Evolutionary conservation across 2,113 vertebrate genomes (phyloP).

Genomic region (Ammospiza caudacuta): DNA sequence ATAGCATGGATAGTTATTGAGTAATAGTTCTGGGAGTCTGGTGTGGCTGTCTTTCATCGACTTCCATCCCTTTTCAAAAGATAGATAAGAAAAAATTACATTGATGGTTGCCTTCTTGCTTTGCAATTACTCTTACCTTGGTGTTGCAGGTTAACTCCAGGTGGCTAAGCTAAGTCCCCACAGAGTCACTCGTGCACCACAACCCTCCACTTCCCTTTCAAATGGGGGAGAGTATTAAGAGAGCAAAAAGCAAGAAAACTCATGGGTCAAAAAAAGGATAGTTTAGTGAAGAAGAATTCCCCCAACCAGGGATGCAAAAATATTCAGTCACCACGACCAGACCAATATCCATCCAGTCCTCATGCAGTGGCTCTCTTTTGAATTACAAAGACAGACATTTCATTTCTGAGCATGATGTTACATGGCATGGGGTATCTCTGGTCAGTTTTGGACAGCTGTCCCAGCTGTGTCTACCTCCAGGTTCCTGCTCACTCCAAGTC

Average conservation of each 20-base stretch:
- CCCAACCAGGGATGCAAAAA: rapidly evolving
- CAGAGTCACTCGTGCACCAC: rapidly evolving
- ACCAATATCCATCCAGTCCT: neutral
- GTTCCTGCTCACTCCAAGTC: neutral
- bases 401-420: neutral
- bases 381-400: neutral
- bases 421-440: neutral
- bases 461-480: neutral
- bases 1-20: neutral
- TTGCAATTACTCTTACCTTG: neutral
- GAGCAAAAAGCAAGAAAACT: neutral
- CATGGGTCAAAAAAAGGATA: neutral
- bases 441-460: neutral
- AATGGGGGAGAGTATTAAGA: neutral
- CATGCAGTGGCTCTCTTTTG: neutral
- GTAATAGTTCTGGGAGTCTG: neutral
- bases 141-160: rapidly evolving
- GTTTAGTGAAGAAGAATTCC: neutral
- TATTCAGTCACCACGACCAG: neutral
- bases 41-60: neutral
- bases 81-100: neutral
- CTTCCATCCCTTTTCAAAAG: neutral
- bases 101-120: neutral
- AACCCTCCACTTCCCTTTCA: rapidly evolving
- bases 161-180: neutral